Evolutionary conservation across 1,140 invertebrate genomes (phyloP).

Genomic region (Galendromus occidentalis): DNA sequence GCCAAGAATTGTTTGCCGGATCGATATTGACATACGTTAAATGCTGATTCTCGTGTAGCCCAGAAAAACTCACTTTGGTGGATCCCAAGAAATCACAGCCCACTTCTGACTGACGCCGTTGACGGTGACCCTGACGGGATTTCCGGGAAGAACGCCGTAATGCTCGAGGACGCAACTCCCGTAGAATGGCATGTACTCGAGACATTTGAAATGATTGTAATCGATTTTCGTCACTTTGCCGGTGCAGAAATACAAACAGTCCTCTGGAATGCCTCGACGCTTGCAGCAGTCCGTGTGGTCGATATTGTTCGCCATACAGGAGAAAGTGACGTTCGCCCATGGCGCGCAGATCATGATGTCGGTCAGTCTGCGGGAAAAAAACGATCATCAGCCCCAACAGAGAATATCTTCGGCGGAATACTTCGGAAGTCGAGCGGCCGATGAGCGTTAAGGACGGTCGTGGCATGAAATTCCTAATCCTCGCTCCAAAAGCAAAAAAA

Average conservation of each 20-base stretch:
- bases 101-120: constrained; percentile 48
- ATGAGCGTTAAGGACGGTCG: no score
- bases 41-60: no score
- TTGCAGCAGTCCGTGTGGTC: constrained; percentile 49
- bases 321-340: constrained; percentile 53
- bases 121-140: constrained; percentile 42
- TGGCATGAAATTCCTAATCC: background rate
- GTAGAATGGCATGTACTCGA: constrained; percentile 54
- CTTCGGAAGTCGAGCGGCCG: background rate
- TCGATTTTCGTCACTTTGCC: constrained; percentile 48
- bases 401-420: background rate
- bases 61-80: constrained; percentile 32
- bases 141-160: constrained; percentile 52
- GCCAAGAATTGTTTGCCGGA: no score
- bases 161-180: constrained; percentile 56
- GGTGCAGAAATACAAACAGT: constrained; percentile 46
- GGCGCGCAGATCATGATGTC: constrained; percentile 68
- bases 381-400: background rate
- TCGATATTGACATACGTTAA: background rate
- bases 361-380: constrained; percentile 14
- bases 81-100: constrained; percentile 52
- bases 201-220: constrained; percentile 44
- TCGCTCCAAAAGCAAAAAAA: background rate
- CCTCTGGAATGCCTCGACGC: constrained; percentile 44
- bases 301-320: constrained; percentile 40